Evolutionary conservation across 2,888 invertebrate genomes (phyloP).

Genomic region (Platycheirus albimanus): DNA sequence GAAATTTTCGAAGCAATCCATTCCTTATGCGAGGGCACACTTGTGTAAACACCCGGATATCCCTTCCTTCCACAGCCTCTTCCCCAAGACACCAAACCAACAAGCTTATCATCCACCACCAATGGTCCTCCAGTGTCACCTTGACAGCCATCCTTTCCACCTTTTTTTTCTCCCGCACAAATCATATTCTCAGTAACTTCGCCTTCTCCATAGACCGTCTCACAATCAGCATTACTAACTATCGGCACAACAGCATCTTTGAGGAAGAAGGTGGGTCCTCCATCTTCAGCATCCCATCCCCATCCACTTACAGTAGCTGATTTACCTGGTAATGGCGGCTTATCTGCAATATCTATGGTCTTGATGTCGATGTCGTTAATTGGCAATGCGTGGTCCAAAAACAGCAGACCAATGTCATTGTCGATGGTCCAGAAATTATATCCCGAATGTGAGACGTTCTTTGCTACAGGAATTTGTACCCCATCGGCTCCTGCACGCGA

Average conservation of each 20-base stretch:
- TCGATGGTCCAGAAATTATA: conserved; percentile 83
- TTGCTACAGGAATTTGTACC: conserved; percentile 83
- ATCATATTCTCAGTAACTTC: conserved; percentile 84
- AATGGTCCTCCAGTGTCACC: conserved; percentile 81
- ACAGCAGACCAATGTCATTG: conserved; percentile 84
- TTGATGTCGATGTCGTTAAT: conserved; percentile 78
- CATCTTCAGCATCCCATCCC: conserved; percentile 59
- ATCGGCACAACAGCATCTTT: conserved; percentile 84
- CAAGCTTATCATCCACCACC: conserved; percentile 77
- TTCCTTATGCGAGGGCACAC: conserved; percentile 77
- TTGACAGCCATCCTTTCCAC: conserved; percentile 83
- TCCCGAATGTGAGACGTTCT: conserved; percentile 82
- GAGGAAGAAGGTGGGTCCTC: conserved; percentile 76
- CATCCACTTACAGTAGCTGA: conserved; percentile 43
- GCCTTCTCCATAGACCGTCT: conserved; percentile 81
- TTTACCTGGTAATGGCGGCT: conserved; percentile 65
- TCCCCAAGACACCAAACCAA: conserved; percentile 83
- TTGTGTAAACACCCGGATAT: conserved; percentile 83
- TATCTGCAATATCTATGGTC: conserved; percentile 76
- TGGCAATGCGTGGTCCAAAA: conserved; percentile 77
- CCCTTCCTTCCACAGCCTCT: conserved; percentile 82
- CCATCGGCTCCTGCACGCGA: conserved; percentile 83
- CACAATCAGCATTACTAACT: conserved; percentile 83
- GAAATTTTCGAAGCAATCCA: conserved; percentile 79
- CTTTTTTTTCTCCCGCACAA: conserved; percentile 84